Percentiles rank a stretch among this genome's conserved stretches.
Conservation (phyloP, 2,888 invertebrate genomes). For the Hyposoter didymator region DNA sequence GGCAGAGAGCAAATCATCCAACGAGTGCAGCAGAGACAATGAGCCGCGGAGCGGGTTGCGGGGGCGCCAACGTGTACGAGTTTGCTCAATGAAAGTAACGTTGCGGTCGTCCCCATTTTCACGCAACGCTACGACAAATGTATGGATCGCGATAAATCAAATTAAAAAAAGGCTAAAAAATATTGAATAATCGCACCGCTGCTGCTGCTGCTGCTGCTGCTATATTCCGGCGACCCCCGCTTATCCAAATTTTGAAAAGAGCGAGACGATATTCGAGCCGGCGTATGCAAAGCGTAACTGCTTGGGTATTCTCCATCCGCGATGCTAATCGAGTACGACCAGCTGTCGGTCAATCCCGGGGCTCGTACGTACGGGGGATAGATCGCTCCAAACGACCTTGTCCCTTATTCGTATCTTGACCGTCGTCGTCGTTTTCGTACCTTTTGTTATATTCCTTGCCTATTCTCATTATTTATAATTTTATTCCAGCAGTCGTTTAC, state of each 20-base stretch:
- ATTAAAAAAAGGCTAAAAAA: no score
- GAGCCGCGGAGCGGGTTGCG: constrained; percentile 1
- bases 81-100: constrained; percentile 61
- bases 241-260: constrained; percentile 1
- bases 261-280: constrained; percentile 22
- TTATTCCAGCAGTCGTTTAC: no score
- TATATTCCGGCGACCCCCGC: no score
- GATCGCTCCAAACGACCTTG: constrained; percentile 33
- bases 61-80: constrained; percentile 33
- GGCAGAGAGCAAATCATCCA: constrained; percentile 32
- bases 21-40: constrained; percentile 37
- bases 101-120: no score
- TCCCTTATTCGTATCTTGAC: constrained; percentile 28
- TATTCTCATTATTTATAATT: no score
- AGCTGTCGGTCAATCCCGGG: constrained; percentile 72
- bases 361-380: no score
- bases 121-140: not conserved
- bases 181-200: no score
- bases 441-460: not conserved
- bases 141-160: no score
- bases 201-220: no score
- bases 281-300: constrained; percentile 66
- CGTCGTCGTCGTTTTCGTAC: constrained; percentile 34
- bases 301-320: constrained; percentile 70
- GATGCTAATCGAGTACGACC: constrained; percentile 73